Evolutionary conservation across 2,797 vertebrate genomes (phyloP).

Genomic region (Hapalemur alaotrensis): DNA sequence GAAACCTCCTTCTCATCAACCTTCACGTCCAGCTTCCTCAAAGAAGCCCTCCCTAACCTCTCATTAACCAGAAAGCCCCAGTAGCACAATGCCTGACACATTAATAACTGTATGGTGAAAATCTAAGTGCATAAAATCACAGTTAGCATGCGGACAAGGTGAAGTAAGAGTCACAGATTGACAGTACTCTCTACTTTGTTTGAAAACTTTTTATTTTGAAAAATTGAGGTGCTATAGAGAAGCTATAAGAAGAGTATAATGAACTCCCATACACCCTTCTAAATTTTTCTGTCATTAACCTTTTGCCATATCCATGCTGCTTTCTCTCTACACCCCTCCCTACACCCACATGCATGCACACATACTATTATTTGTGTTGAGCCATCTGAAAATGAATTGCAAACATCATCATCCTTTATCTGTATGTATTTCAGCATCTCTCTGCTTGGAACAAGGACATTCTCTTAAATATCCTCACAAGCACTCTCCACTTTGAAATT

Average conservation of each 20-base stretch:
- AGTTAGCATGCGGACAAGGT: not conserved
- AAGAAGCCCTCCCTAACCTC: not conserved
- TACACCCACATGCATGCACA: too few relatives aligned
- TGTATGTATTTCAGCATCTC: not conserved
- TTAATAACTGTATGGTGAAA: not conserved
- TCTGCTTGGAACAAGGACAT: not conserved
- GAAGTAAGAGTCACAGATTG: not conserved
- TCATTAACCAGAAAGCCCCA: not conserved
- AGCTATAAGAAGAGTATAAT: not conserved
- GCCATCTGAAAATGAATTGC: not conserved
- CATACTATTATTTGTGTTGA: not conserved
- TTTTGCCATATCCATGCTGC: not conserved
- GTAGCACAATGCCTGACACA: not conserved
- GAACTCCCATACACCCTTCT: not conserved
- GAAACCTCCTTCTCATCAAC: not conserved
- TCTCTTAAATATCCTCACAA: not conserved
- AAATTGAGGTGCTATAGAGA: not conserved
- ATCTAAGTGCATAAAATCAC: not conserved
- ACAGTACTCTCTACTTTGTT: not conserved
- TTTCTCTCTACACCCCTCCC: not conserved
- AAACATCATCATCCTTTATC: not conserved
- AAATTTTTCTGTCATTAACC: not conserved
- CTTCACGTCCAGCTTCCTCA: not conserved
- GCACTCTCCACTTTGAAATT: not conserved
- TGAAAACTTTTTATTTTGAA: not conserved